phyloP scores from a whole-genome alignment of 2,113 vertebrate genomes.

The Tetrax tetrax region DNA sequence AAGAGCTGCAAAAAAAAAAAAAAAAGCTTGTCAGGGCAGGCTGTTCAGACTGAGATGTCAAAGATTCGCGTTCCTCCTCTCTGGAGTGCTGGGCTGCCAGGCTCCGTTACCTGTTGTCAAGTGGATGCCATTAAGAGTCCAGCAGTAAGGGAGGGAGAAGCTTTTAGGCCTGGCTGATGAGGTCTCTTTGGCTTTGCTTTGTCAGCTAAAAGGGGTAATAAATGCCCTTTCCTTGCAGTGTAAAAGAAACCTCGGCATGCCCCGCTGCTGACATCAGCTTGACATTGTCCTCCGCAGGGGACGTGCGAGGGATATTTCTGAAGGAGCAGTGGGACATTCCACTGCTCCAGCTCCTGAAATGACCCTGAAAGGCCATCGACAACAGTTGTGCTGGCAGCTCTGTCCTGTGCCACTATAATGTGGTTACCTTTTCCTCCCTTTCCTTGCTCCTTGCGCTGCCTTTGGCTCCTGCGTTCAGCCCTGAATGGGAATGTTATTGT shows the following conservation, averaged over 20 bases:
- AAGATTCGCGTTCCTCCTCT: not conserved
- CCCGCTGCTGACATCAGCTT: slow-evolving; percentile 52
- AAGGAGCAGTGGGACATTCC: slow-evolving; percentile 57
- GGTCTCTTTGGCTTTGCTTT: slow-evolving; percentile 22
- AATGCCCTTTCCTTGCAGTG: slow-evolving; percentile 36
- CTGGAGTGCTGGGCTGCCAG: not conserved
- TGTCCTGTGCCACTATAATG: not conserved
- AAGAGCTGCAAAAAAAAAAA: not conserved
- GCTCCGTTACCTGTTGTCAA: not conserved
- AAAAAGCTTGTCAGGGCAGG: not conserved
- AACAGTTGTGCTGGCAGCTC: not conserved
- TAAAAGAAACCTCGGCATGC: slow-evolving; percentile 22
- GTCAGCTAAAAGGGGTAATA: slow-evolving; percentile 54
- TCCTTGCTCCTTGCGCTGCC: not conserved
- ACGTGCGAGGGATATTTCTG: slow-evolving; percentile 38
- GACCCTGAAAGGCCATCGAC: not conserved
- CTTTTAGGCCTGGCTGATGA: slow-evolving; percentile 27
- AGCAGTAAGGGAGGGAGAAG: not conserved
- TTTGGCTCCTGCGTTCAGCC: not conserved
- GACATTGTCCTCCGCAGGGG: slow-evolving; percentile 40
- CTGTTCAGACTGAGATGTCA: not conserved
- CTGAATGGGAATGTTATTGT: not conserved
- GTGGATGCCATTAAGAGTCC: not conserved
- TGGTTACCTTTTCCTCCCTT: not conserved
- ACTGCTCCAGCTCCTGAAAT: not conserved